Conservation (phyloP, 2,888 invertebrate species). For the Epistrophe eligans region DNA sequence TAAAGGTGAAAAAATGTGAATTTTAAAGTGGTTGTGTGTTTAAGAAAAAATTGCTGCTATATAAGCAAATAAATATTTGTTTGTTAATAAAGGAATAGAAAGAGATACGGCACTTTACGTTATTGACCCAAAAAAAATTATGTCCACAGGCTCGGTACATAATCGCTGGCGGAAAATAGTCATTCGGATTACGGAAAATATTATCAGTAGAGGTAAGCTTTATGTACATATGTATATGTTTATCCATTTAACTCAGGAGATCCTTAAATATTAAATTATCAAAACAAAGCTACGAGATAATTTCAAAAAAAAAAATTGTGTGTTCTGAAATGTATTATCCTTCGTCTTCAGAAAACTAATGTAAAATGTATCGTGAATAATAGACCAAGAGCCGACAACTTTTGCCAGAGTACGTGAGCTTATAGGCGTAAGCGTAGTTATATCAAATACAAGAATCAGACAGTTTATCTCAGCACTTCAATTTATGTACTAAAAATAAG, state of each 20-base stretch:
- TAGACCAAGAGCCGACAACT: too few relatives aligned
- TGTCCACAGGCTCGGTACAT: constrained; percentile 43
- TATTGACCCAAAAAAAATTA: constrained; percentile 26
- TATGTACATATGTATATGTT: too few relatives aligned
- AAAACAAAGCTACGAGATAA: neutral
- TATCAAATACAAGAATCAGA: too few relatives aligned
- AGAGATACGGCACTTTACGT: constrained; percentile 1
- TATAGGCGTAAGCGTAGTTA: too few relatives aligned
- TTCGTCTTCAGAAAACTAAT: too few relatives aligned
- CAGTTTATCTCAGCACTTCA: too few relatives aligned
- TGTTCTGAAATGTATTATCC: too few relatives aligned
- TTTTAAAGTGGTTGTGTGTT: constrained; percentile 1
- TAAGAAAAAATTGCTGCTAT: neutral
- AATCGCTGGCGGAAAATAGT: constrained; percentile 34
- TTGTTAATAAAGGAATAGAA: neutral
- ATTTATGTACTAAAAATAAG: too few relatives aligned
- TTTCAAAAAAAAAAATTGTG: too few relatives aligned
- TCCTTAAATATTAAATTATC: neutral
- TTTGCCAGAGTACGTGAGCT: too few relatives aligned
- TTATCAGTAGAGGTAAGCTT: constrained; percentile 60
- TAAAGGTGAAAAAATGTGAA: constrained; percentile 40
- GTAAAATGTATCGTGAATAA: too few relatives aligned
- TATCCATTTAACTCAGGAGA: neutral
- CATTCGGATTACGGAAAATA: constrained; percentile 42
- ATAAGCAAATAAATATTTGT: neutral